Conservation (phyloP, 2,113 vertebrate species). For the Hiodon tergisus region DNA sequence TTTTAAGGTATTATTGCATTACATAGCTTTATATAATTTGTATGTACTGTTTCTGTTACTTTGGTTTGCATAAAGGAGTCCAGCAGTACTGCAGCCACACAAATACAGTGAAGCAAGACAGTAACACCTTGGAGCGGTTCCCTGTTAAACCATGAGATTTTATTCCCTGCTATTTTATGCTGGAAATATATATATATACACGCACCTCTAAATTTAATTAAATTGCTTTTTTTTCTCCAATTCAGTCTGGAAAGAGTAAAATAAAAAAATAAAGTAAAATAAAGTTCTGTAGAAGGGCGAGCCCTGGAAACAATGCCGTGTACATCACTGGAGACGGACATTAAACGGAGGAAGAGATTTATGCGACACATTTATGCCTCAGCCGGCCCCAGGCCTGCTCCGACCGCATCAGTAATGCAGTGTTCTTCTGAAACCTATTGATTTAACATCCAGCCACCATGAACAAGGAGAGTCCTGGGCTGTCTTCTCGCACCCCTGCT, state of each 20-base stretch:
- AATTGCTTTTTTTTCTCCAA: conserved; percentile 7
- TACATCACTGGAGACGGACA: conserved; percentile 42
- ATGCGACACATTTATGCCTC: conserved; percentile 61
- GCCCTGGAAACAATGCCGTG: conserved; percentile 31
- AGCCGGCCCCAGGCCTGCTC: conserved; percentile 51
- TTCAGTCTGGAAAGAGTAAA: conserved; percentile 16
- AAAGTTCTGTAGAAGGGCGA: conserved; percentile 29
- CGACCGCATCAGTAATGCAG: conserved; percentile 67
- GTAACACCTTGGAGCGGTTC: background rate
- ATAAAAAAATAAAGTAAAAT: conserved; percentile 4
- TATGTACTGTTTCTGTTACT: too few relatives aligned
- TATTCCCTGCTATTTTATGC: background rate
- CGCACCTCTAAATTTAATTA: conserved; percentile 1
- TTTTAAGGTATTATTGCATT: too few relatives aligned
- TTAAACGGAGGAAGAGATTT: conserved; percentile 43
- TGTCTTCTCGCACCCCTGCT: too few relatives aligned
- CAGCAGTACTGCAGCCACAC: background rate
- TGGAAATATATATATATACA: conserved; percentile 11
- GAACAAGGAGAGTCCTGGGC: too few relatives aligned
- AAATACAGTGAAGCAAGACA: background rate
- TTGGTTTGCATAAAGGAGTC: too few relatives aligned
- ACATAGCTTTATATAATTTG: too few relatives aligned
- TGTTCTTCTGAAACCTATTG: conserved; percentile 70
- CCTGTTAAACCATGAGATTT: background rate
- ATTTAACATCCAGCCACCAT: conserved; percentile 50